Evolutionary conservation across 2,888 invertebrate species (phyloP).

Genomic region (Drosophila demipolita): DNA sequence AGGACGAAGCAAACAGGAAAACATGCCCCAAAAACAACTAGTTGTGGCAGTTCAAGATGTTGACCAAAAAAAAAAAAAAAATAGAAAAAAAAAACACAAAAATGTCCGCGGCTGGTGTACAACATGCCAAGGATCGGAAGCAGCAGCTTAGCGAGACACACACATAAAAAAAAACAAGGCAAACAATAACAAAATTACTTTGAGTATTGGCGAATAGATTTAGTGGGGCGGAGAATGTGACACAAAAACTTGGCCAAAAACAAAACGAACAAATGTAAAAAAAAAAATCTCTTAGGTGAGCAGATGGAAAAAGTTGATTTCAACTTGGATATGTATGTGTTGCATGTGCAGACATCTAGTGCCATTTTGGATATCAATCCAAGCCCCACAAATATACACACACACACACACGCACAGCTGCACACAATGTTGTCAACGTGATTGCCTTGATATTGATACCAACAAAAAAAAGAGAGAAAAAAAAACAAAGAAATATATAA

Average conservation of each 20-base stretch:
- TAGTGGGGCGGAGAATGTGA: conserved; percentile 33
- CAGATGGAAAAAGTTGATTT: conserved; percentile 38
- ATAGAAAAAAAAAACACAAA: conserved; percentile 10
- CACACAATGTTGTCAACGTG: conserved; percentile 27
- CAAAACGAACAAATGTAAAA: conserved; percentile 31
- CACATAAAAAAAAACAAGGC: not conserved
- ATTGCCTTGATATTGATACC: conserved; percentile 40
- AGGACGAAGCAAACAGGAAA: conserved; percentile 35
- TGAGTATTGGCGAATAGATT: conserved; percentile 39
- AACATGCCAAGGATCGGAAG: conserved; percentile 46
- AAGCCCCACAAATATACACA: conserved; percentile 12
- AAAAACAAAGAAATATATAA: not conserved
- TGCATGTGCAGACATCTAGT: conserved; percentile 20
- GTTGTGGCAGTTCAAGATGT: conserved; percentile 54
- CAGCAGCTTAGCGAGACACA: conserved; percentile 31
- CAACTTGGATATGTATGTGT: conserved; percentile 24
- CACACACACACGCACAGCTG: conserved; percentile 2
- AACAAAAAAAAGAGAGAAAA: not conserved
- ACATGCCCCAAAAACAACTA: conserved; percentile 58
- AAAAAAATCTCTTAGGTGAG: conserved; percentile 36
- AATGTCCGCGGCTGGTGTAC: conserved; percentile 47
- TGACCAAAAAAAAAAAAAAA: conserved; percentile 14
- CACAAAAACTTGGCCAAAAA: conserved; percentile 50
- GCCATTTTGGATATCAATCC: conserved; percentile 41
- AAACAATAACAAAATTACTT: conserved; percentile 51